Conservation (phyloP, 2,888 invertebrate genomes). For the Nymphalis urticae region DNA sequence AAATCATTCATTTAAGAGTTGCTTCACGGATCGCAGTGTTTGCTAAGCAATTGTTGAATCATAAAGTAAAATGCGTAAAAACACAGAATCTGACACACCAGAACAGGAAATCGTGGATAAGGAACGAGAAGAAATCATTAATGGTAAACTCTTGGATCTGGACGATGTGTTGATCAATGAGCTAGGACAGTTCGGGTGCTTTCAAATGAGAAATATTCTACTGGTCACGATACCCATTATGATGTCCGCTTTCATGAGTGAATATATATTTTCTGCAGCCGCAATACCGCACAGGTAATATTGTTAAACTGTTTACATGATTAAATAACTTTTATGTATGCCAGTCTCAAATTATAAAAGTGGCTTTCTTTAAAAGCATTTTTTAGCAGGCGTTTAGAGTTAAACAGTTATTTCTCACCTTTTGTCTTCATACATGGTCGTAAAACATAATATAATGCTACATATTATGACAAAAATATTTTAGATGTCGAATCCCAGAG, state of each 20-base stretch:
- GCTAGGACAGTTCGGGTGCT: conserved; percentile 83
- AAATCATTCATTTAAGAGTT: conserved; percentile 20
- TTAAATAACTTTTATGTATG: background rate
- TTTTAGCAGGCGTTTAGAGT: too few species aligned
- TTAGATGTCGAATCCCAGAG: conserved; percentile 68
- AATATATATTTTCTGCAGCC: conserved; percentile 87
- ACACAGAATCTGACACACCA: background rate
- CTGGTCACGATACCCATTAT: conserved; percentile 82
- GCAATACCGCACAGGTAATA: conserved; percentile 85
- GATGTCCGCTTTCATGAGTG: conserved; percentile 82
- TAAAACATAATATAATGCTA: background rate
- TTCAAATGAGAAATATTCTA: conserved; percentile 80
- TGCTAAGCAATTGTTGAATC: conserved; percentile 7
- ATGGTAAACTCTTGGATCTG: conserved; percentile 17
- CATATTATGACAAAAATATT: background rate
- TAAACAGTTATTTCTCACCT: too few species aligned
- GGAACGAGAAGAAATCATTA: background rate
- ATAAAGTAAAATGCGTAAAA: conserved; percentile 12
- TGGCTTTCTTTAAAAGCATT: too few species aligned
- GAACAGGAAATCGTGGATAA: conserved; percentile 1
- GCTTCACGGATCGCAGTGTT: conserved; percentile 3
- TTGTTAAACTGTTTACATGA: background rate
- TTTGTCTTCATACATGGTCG: background rate
- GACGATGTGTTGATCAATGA: conserved; percentile 63
- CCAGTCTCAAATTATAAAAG: too few species aligned